Base-by-base conservation (phyloP, 2,888 invertebrate genomes). In the Mythimna ferrago region DNA sequence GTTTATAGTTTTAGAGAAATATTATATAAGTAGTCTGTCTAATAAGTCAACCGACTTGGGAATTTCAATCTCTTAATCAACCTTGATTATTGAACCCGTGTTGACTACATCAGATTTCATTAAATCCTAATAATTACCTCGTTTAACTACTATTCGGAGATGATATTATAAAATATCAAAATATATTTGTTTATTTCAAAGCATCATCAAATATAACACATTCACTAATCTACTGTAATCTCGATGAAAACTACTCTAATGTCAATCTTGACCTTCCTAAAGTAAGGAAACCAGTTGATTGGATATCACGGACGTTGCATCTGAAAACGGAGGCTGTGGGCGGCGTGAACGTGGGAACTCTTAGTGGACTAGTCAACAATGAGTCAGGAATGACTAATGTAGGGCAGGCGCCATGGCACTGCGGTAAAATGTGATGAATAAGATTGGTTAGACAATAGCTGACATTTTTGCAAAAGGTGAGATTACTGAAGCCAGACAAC, bases 281-380 rank as follows among this genome's bases (percentile, higher is more conserved):
- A 85, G 65, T 84, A 85, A 87, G 87, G 87, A 88, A 88, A 86
- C 82, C 69, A 77, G 86, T 87, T 84, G 87, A 89, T 90, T 89
- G 84, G 76, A 68, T 81, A 79, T 84, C 89, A 89, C 84, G 90
- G 88, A 88, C 86, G 70, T 80, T 85, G 83, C 80, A 81, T 81
- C 86, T 82, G 87, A 88, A 86, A 88, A 85, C 82, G 80, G 85
- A 85, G 89, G 81, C 82, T 84, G 90, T 90, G 87, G 92, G 91
- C 88, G 88, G 85, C 51, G 72, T 68, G 73, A 84, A 91, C 90
- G 92, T 92, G 92, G 91, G 92, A 91, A 92, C 89, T 84, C 81
- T 80, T 67, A 80, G 66, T 82, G 77, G 83, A 70, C 75, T 74
- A 71, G 78, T 73, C 86, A 87, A 87, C 87, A 88, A 83, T 90